Base-by-base conservation (phyloP, 1,140 invertebrate species). In the Apis cerana region DNA sequence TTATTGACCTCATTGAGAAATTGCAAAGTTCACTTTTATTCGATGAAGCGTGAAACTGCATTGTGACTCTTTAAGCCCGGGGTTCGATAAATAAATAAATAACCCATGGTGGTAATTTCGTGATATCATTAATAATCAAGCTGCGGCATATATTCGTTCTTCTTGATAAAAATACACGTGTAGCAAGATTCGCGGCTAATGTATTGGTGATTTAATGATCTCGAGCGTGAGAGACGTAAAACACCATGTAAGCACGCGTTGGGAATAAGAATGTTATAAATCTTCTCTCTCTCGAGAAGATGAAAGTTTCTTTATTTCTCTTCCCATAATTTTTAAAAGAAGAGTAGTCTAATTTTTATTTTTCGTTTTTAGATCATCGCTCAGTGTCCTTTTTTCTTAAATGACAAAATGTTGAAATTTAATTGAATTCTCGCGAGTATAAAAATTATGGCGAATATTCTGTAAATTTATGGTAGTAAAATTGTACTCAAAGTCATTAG, bases 41-140 rank as follows among this genome's bases (percentile, higher is more conserved):
- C 56, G 80, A 61, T 50, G 56, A 23, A 82, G 72, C 72, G 68
- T 82, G 80, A 82, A 82, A 61, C 64, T 54, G 54, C 64, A 69
- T 69, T 21, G 64, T n/a, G 43, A 23, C 17, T 43, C 59, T 80
- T 80, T 48, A 61, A 80, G 50, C n/a, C 50, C 69, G 50, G 17
- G 33, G 27, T n/a, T 76, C 70, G 48, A 82, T 82, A 69, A 68
- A 65, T 74, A 69, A 68, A 65, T 74, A 80, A 75, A 76, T 76
- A 82, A 82, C 80, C 19, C 15, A 13, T 21, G 54, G 15, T 13
- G 48, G 56, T 54, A 74, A 75, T 75, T 62, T 69, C 23, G 33
- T 33, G 43, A 33, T 67, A 75, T 76, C 71, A 12, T 65, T 75
- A 58, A 48, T 59, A 59, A 52, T 33, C 54, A 64, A 27, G 10